Evolutionary conservation across 2,113 vertebrate species (phyloP).

Genomic region (Papio anubis): DNA sequence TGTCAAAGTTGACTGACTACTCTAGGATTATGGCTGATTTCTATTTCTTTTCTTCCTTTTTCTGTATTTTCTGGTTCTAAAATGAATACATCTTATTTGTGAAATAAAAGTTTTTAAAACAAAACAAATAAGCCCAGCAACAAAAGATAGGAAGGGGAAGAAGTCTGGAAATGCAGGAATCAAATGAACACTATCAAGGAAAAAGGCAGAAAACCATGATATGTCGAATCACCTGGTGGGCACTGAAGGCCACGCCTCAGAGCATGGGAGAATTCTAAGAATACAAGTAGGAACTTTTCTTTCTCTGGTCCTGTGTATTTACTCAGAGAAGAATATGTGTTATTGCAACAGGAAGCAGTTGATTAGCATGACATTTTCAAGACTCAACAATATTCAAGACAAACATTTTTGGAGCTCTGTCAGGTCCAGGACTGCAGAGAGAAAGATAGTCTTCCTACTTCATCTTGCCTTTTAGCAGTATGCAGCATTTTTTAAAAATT

Average conservation of each 20-base stretch:
- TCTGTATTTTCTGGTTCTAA: background rate
- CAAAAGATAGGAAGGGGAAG: background rate
- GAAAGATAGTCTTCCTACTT: background rate
- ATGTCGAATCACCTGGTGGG: too few species aligned
- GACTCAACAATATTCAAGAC: background rate
- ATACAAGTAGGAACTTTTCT: background rate
- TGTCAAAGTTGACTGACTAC: background rate
- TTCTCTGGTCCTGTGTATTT: background rate
- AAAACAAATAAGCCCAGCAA: background rate
- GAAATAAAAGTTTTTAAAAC: background rate
- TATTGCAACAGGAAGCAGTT: background rate
- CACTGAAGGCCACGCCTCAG: background rate
- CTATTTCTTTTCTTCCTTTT: background rate
- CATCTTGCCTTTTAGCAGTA: background rate
- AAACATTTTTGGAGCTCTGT: background rate
- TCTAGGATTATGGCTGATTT: background rate
- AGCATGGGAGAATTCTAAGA: background rate
- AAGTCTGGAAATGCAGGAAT: background rate
- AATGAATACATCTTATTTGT: background rate
- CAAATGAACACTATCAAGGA: background rate
- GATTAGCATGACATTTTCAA: background rate
- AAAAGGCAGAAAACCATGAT: background rate
- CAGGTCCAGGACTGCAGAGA: background rate
- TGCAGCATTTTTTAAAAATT: background rate
- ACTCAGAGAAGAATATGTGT: background rate